Evolutionary conservation across 1,140 invertebrate genomes (phyloP), one percentile per base, ranked within the genome.

Genomic region (Olivierus martensii): DNA sequence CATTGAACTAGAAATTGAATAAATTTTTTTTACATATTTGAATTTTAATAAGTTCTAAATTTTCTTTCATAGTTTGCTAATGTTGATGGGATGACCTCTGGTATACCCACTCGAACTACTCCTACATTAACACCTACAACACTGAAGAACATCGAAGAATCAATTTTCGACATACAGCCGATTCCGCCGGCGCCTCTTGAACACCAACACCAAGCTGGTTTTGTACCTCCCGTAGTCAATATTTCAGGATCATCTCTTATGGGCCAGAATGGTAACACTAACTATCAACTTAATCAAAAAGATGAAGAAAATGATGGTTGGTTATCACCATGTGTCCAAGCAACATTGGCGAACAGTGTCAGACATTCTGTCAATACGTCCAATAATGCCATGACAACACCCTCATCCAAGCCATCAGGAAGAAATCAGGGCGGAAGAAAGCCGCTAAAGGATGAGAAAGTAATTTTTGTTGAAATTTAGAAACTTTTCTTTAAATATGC

Each of bases 71-170:
- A 56, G 54, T 51, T 42, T 35, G 47, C 49, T 17, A 52, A 21
- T 5, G 48, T 56, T 47, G 54, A 51, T 17, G 55, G 55, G 5
- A 18, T 57, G 34, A 57, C 51, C 39, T 53, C 81, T 65, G 84
- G 85, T 59, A 84, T 90, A 57, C 85, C 86, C 43, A 91, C 89
- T 37, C 77, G 83, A 65, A 92, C 89, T 46, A 93, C 89, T 58
- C 80, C 87, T 51, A 90, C 87, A 58, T 73, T 95, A 59, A 96
- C 91, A 49, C 92, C 90, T 52, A 94, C 90, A 18, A 92, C 88
- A 52, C 73, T 94, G 62, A 77, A 85, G 59, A 90, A 81, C 69
- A 87, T 95, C 65, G 88, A 94, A 68, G 86, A 93, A 69, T 71
- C 74, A 0, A 75, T 77, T 47, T 64, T 76, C 78, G 72, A 60